Base-by-base conservation (phyloP, 2,113 vertebrate genomes). In the Callaeas wilsoni region DNA sequence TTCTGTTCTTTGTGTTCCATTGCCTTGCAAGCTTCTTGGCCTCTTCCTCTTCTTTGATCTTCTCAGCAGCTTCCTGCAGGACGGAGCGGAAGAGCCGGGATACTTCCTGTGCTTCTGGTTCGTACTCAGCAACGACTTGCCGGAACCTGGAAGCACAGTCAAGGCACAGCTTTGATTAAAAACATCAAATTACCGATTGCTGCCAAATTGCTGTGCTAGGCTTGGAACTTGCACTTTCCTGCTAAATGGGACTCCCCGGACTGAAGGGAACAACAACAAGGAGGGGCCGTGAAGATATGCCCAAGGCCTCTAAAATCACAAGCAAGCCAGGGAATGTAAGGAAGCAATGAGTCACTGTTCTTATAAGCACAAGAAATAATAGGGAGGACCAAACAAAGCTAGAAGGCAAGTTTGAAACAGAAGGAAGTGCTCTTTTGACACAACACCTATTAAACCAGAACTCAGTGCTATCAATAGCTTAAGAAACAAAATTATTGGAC, bases 91-190 rank as follows among this genome's bases (percentile, higher is more conserved):
- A 99, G 59, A 99, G 98, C 86, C 95, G 96, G 0, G 99, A 97
- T 47, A 99, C 99, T 96, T 99, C 99, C 73, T 98, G 98, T 10
- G 97, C 98, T 87, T 99, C 98, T 1, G 99, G 99, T 91, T 99
- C 99, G 1, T 98, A 98, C 95, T 99, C 98, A 11, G 97, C 97
- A 76, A 99, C 39, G 13, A 97, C 97, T 93, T 99, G 99, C 62
- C 99, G 97, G 97, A 99, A 99, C 97, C 99, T 99, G 98, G 10
- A 86, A 82, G 25, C 46, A 78, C 22, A 96, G 42, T 41, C 52
- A 67, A 71, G 89, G 73, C 71, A 95, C 56, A 86, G 81, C 69
- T 89, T 87, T 94, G 92, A 94, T 93, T 96, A 95, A 87, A 88
- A 87, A 68, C 69, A 82, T 52, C 49, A 46, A 27, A 71, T 90